phyloP scores from a whole-genome alignment of 2,888 invertebrate species.

The Phytoseiulus persimilis region DNA sequence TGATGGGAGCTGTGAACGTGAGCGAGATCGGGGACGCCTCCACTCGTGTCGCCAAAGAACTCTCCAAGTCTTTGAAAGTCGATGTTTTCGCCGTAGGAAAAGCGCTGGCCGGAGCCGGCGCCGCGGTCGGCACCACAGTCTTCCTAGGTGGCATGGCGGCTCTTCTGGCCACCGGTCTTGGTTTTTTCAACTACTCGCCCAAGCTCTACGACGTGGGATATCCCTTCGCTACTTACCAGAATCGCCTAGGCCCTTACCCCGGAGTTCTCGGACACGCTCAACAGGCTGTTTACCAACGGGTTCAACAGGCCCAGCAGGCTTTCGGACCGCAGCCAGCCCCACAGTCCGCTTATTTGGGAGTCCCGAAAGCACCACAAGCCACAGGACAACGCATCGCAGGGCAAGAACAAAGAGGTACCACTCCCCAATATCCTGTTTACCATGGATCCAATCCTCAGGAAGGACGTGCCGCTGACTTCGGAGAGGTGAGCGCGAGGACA shows the following conservation, averaged over 20 bases:
- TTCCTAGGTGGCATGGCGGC: conserved; percentile 28
- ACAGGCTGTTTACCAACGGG: conserved; percentile 25
- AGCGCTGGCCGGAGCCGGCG: conserved; percentile 20
- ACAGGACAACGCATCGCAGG: not conserved
- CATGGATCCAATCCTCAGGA: conserved; percentile 18
- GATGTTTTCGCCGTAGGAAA: conserved; percentile 34
- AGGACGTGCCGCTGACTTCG: conserved; percentile 10
- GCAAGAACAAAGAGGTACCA: not conserved
- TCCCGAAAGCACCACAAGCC: not conserved
- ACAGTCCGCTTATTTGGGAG: not conserved
- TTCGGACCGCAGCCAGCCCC: not conserved
- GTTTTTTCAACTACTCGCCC: conserved; percentile 31
- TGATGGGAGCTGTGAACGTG: conserved; percentile 8
- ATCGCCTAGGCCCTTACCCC: conserved; percentile 33
- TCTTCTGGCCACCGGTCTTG: conserved; percentile 28
- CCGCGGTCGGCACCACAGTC: conserved; percentile 26
- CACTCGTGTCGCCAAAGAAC: conserved; percentile 29
- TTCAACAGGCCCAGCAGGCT: conserved; percentile 20
- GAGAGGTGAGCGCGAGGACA: conserved; percentile 27
- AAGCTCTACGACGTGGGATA: conserved; percentile 11
- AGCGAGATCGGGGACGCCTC: conserved; percentile 28
- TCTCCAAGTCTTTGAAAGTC: conserved; percentile 29
- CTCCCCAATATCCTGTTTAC: conserved; percentile 32
- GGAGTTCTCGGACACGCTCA: conserved; percentile 33
- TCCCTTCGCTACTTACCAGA: conserved; percentile 13